These are phyloP conservation scores for Lagopus muta DNA, from an alignment of 2,113 vertebrate species.

Conservation along the genomic window DNA sequence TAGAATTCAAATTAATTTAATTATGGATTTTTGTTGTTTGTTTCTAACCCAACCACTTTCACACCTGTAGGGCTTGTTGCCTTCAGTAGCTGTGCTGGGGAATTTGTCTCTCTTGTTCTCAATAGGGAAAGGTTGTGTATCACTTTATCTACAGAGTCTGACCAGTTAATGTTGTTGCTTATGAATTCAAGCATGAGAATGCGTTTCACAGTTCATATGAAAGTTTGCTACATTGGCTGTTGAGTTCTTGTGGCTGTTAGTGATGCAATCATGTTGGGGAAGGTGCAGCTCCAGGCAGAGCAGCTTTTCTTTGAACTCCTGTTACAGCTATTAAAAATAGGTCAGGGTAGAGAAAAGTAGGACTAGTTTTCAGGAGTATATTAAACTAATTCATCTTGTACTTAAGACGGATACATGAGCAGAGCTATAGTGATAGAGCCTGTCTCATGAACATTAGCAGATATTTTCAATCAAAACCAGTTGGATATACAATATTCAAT, in stretches of 20 bases:
- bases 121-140: neutral
- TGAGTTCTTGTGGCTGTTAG: conserved; percentile 50
- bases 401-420: neutral
- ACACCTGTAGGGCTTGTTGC: neutral
- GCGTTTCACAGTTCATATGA: conserved; percentile 21
- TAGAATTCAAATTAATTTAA: neutral
- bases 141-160: conserved; percentile 30
- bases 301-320: conserved; percentile 56
- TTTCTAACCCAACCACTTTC: neutral
- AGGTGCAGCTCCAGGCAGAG: conserved; percentile 60
- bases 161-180: neutral
- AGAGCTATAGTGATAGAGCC: neutral
- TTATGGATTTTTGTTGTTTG: neutral
- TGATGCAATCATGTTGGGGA: conserved; percentile 49
- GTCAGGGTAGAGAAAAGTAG: conserved; percentile 22
- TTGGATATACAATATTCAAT: neutral
- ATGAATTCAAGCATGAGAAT: conserved; percentile 46
- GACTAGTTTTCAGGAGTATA: conserved; percentile 20
- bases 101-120: neutral
- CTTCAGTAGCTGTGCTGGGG: neutral
- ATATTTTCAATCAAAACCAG: neutral
- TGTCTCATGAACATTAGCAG: neutral
- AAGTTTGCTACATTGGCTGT: neutral
- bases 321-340: conserved; percentile 57
- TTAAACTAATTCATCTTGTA: conserved; percentile 22